Evolutionary conservation across 1,140 invertebrate genomes (phyloP).

Genomic region (Fopius arisanus): DNA sequence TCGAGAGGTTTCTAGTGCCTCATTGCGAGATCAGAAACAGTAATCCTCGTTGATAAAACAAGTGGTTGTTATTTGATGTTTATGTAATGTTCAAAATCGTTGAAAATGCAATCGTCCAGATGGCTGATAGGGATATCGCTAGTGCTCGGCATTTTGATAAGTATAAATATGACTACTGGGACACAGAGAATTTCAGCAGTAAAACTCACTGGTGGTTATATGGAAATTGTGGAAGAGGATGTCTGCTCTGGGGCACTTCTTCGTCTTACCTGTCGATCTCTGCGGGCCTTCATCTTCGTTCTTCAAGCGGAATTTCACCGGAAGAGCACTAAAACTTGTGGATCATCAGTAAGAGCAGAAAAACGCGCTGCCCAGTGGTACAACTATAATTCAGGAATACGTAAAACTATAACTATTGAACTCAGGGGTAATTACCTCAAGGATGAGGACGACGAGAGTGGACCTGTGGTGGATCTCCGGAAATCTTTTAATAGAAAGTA

Average conservation of each 20-base stretch:
- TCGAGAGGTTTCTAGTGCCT: no score
- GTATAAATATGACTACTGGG: slow-evolving; percentile 28
- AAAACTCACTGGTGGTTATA: slow-evolving; percentile 45
- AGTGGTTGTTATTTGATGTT: background rate
- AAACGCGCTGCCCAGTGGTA: background rate
- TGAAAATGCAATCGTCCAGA: slow-evolving; percentile 8
- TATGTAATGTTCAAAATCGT: background rate
- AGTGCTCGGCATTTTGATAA: slow-evolving; percentile 17
- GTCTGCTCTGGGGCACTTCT: slow-evolving; percentile 52
- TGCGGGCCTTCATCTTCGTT: slow-evolving; percentile 55
- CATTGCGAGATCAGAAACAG: background rate
- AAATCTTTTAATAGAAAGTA: slow-evolving; percentile 53
- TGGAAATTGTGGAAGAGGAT: slow-evolving; percentile 57
- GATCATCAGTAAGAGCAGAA: background rate
- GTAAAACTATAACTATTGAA: slow-evolving; percentile 1
- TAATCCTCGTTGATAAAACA: background rate
- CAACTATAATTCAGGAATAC: background rate
- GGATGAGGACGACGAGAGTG: slow-evolving; percentile 37
- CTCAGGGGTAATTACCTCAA: slow-evolving; percentile 52
- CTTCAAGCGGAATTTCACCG: slow-evolving; percentile 53
- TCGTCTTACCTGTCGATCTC: slow-evolving; percentile 55
- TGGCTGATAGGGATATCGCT: background rate
- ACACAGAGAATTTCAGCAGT: slow-evolving; percentile 45
- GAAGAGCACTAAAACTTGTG: slow-evolving; percentile 48
- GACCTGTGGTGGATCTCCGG: slow-evolving; percentile 45